Conservation (phyloP, 2,888 invertebrate species). For the Copidosoma aretas region DNA sequence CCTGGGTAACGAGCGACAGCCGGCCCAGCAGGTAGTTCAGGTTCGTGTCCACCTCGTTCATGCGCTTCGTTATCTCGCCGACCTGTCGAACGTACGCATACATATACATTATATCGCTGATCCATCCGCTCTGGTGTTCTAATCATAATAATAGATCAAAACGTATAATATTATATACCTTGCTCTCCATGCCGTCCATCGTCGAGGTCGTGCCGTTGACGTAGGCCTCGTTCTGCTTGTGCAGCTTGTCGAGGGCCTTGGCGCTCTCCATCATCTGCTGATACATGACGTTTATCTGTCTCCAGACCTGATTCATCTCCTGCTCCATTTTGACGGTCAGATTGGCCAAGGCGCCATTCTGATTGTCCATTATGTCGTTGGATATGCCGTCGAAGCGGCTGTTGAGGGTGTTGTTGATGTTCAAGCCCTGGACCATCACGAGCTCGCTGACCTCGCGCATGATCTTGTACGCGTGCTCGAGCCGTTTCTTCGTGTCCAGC, state of each 20-base stretch:
- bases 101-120: neutral
- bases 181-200: slow-evolving; percentile 80
- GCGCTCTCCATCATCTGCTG: slow-evolving; percentile 81
- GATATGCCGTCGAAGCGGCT: slow-evolving; percentile 76
- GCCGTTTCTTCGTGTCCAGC: slow-evolving; percentile 80
- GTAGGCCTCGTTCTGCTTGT: slow-evolving; percentile 79
- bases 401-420: slow-evolving; percentile 72
- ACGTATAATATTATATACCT: slow-evolving; percentile 67
- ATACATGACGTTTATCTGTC: slow-evolving; percentile 89
- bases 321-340: slow-evolving; percentile 78
- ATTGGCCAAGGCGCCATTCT: slow-evolving; percentile 75
- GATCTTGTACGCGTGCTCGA: slow-evolving; percentile 86
- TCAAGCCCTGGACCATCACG: slow-evolving; percentile 70
- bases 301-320: slow-evolving; percentile 86
- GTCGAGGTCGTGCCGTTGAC: slow-evolving; percentile 79
- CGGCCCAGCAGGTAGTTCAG: slow-evolving; percentile 82
- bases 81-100: slow-evolving; percentile 65
- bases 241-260: slow-evolving; percentile 75
- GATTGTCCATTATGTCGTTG: slow-evolving; percentile 73
- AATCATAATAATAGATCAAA: too few species aligned
- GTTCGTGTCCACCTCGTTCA: slow-evolving; percentile 80
- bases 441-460: slow-evolving; percentile 76
- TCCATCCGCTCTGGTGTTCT: too few species aligned
- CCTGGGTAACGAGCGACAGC: slow-evolving; percentile 80
- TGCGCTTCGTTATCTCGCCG: slow-evolving; percentile 76